Base-by-base conservation (phyloP, 2,888 invertebrate genomes). In the Oxyteleia sp. region DNA sequence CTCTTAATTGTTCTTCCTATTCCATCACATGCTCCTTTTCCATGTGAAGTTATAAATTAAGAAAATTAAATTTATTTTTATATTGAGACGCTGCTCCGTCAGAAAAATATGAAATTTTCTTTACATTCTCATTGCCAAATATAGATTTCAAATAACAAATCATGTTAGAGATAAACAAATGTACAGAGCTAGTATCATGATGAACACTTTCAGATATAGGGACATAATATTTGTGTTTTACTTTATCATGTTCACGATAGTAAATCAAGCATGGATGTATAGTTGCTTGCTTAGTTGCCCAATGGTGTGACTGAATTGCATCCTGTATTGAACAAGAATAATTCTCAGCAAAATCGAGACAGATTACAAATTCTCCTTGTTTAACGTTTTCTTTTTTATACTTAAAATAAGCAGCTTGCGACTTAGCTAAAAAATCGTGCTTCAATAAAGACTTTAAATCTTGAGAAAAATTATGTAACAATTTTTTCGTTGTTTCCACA, bases 21-120 rank as follows among this genome's bases (percentile, higher is more conserved):
- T 7, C 64, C 64, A 45, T 74, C 64, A 43, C 55, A 64, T 16
- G 72, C 35, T 10, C 72, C 72, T 72, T 72, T 72, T 4, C 61
- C 57, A n/a, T 72, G 72, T 4, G 72, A 45, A 15, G 84, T 84
- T n/a, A n/a, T 16, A 72, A 41, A 61, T 72, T 61, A 10, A 61
- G 47, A 26, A 61, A 72, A 51, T 72, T 61, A 11, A 2, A 38
- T 10, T 38, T 38, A n/a, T 38, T 38, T n/a, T 38, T 38, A 10
- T 38, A 38, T n/a, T 38, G 38, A 10, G 38, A 38, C 10, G 38
- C 10, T n/a, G 38, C 10, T 2, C 38, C 38, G 10, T 38, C 38
- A n/a, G 38, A 38, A 38, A 38, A 38, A 38, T 38, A 38, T n/a
- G 38, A n/a, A 38, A 38, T n/a, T 38, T 38, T 38, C n/a, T 38